A percentile compares a stretch with the other conserved stretches of the same genome.
Evolutionary conservation across 2,888 invertebrate genomes (phyloP).

Genomic region (Syrphus vitripennis): DNA sequence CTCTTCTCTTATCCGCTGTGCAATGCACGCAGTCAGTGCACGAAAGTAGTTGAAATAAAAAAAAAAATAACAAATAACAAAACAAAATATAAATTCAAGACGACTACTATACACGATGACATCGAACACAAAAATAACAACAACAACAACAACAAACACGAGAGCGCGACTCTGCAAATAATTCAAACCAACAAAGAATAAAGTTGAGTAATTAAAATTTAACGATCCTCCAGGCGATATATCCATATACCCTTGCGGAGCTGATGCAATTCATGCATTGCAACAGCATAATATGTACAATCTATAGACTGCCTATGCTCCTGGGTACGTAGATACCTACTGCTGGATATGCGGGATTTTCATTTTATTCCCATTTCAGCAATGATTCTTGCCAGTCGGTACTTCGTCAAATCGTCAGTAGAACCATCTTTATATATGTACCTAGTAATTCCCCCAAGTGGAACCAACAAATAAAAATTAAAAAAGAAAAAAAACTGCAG

Average conservation of each 20-base stretch:
- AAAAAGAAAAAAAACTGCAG: background rate
- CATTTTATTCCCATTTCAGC: conserved; percentile 13
- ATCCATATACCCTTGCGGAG: conserved; percentile 46
- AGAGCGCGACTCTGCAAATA: conserved; percentile 54
- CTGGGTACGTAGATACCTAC: background rate
- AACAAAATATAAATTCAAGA: conserved; percentile 17
- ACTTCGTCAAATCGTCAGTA: conserved; percentile 16
- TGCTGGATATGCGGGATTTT: conserved; percentile 18
- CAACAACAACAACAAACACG: conserved; percentile 31
- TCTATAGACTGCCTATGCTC: background rate
- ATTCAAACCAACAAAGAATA: conserved; percentile 69
- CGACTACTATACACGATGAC: conserved; percentile 13
- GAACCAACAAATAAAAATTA: conserved; percentile 41
- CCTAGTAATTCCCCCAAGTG: background rate
- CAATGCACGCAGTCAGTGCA: conserved; percentile 49
- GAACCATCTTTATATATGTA: conserved; percentile 22
- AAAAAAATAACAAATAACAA: conserved; percentile 17
- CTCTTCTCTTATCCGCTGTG: conserved; percentile 38
- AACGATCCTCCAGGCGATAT: conserved; percentile 69
- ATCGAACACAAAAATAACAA: background rate
- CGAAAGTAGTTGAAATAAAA: conserved; percentile 60
- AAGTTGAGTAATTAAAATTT: conserved; percentile 72
- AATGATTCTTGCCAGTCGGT: background rate
- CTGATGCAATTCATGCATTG: conserved; percentile 48
- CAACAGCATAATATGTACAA: background rate